Evolutionary conservation across 35 echinoderm and acorn worm species (phyloP), one percentile per base, ranked within the genome.

Genomic region (Lytechinus pictus): DNA sequence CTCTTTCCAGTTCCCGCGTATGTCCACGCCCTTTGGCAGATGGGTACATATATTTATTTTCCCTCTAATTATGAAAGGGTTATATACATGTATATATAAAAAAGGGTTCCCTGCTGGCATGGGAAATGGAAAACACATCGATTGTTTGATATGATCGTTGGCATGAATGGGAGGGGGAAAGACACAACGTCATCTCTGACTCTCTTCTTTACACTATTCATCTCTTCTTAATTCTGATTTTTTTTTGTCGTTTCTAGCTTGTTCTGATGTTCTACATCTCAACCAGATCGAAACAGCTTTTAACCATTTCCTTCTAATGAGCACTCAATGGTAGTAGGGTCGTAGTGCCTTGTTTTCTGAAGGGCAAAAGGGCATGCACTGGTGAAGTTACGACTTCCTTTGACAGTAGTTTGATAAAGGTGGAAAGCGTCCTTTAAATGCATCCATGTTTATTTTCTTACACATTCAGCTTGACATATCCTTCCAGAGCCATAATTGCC

Each of bases 51-150:
- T 2, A 44, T 44, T 44, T 44, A 44, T 44, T 44, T 44, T 44
- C 33, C 33, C n/a, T n/a, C n/a, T n/a, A n/a, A n/a, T 44, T 44
- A 44, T 44, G 33, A 44, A 44, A 44, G 33, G 33, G 33, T 0
- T 44, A 44, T 44, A 44, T 44, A 44, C 33, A 44, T 44, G 33
- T 44, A 44, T 44, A 44, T 44, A 44, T 1, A 44, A 44, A 44
- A 44, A 44, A 44, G 33, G 33, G 33, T 44, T 44, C 2, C 33
- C 33, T 44, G 33, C 33, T 44, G 1, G 0, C 33, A 44, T 44
- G 21, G 66, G 66, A 79, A 79, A 79, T 79, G 66, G 66, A 79
- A 79, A 79, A 79, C 66, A 72, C 61, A 79, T 79, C n/a, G 19
- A 24, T 79, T 79, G n/a, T n/a, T n/a, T n/a, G n/a, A n/a, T n/a